These are phyloP conservation scores for Diadumene lineata DNA, from an alignment of 92 coral and sea anemone genomes.

Conservation along the genomic window DNA sequence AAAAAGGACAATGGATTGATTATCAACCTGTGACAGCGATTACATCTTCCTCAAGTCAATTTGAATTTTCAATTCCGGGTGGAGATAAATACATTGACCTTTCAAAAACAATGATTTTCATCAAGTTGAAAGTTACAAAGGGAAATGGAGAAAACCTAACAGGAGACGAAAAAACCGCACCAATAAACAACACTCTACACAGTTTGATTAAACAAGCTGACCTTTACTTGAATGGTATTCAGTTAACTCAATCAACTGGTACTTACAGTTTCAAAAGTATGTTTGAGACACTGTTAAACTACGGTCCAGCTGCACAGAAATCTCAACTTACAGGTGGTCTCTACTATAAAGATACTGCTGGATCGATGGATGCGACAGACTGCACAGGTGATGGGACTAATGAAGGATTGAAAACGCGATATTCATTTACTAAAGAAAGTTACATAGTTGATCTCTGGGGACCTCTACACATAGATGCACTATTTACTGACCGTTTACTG, in stretches of 20 bases:
- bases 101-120: too few relatives aligned
- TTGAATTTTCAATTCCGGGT: not conserved
- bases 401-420: too few relatives aligned
- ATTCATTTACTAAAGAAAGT: not conserved
- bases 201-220: too few relatives aligned
- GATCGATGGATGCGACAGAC: not conserved
- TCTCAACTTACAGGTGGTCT: too few relatives aligned
- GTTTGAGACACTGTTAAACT: too few relatives aligned
- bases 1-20: constrained; percentile 32
- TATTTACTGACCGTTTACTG: too few relatives aligned
- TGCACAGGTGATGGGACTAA: not conserved
- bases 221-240: not conserved
- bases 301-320: too few relatives aligned
- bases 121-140: too few relatives aligned
- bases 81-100: not conserved
- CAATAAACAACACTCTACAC: too few relatives aligned
- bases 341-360: not conserved
- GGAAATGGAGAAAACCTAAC: not conserved
- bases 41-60: not conserved
- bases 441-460: not conserved
- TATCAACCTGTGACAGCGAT: constrained; percentile 29
- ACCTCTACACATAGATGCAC: too few relatives aligned
- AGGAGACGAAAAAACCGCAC: not conserved
- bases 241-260: not conserved
- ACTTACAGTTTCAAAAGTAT: too few relatives aligned